phyloP scores from a whole-genome alignment of 1,140 invertebrate genomes.

The Achatina immaculata region DNA sequence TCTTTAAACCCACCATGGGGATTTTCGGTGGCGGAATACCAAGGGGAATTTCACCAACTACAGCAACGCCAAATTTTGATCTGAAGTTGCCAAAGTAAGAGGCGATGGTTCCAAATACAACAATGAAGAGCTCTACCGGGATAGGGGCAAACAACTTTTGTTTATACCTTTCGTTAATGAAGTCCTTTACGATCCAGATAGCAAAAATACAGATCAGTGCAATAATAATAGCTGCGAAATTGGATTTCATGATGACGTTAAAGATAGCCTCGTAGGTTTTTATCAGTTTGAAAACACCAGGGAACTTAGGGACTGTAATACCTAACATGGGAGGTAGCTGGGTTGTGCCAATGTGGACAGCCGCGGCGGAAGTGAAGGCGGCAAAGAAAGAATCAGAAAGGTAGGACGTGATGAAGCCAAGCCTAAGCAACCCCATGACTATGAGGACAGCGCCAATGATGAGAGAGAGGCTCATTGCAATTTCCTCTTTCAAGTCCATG shows the following conservation, averaged over 20 bases:
- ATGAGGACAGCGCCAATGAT: slow-evolving; percentile 69
- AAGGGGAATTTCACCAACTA: slow-evolving; percentile 72
- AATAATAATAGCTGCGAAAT: slow-evolving; percentile 75
- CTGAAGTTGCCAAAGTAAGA: slow-evolving; percentile 68
- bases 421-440: slow-evolving; percentile 82
- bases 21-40: slow-evolving; percentile 63
- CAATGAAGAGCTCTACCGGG: slow-evolving; percentile 88
- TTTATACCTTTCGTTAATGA: slow-evolving; percentile 82
- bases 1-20: slow-evolving; percentile 52
- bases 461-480: slow-evolving; percentile 57
- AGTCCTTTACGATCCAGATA: slow-evolving; percentile 84
- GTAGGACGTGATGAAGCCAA: slow-evolving; percentile 86
- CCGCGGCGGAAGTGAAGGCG: slow-evolving; percentile 92
- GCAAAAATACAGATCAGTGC: slow-evolving; percentile 80
- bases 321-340: slow-evolving; percentile 91
- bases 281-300: slow-evolving; percentile 62
- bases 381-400: slow-evolving; percentile 91
- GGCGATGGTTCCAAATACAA: slow-evolving; percentile 72
- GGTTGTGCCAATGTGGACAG: slow-evolving; percentile 88
- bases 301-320: slow-evolving; percentile 68
- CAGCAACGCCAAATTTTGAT: slow-evolving; percentile 64
- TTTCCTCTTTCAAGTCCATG: slow-evolving; percentile 64
- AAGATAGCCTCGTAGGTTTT: slow-evolving; percentile 66
- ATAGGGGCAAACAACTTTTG: slow-evolving; percentile 82
- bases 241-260: slow-evolving; percentile 61